These are phyloP conservation scores for Triplophysa bombifrons DNA, from an alignment of 2,797 vertebrate species.

Conservation along the genomic window DNA sequence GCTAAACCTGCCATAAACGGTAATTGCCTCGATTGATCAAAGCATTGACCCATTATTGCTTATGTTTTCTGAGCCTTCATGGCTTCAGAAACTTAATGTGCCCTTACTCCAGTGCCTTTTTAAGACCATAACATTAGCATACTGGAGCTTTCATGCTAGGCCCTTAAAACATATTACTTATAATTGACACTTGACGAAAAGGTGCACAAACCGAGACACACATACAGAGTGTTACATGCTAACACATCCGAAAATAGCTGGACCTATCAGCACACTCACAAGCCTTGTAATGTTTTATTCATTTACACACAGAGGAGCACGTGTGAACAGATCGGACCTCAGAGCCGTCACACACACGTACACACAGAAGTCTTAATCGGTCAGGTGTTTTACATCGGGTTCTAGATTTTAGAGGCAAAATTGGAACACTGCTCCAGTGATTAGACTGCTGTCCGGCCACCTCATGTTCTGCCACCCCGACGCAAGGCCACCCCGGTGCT, in stretches of 20 bases:
- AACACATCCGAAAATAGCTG: conserved; percentile 1
- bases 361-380: conserved; percentile 41
- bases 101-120: not conserved
- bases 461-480: conserved; percentile 24
- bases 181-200: conserved; percentile 36
- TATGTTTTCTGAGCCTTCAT: conserved; percentile 34
- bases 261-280: not conserved
- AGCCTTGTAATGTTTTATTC: conserved; percentile 16
- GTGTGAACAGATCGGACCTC: not conserved
- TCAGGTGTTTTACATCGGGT: conserved; percentile 42
- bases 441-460: conserved; percentile 49
- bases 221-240: not conserved
- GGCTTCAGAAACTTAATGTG: conserved; percentile 11
- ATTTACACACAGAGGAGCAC: conserved; percentile 5
- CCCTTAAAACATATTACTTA: conserved; percentile 10
- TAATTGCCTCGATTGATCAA: conserved; percentile 55
- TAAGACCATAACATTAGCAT: conserved; percentile 36
- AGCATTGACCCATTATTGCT: conserved; percentile 43
- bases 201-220: not conserved
- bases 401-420: conserved; percentile 35
- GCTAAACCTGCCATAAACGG: conserved; percentile 28
- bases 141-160: not conserved
- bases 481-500: conserved; percentile 2
- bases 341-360: conserved; percentile 14
- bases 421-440: conserved; percentile 49